Percentiles rank a stretch among this genome's conserved stretches.
Evolutionary conservation across 1,140 invertebrate genomes (phyloP).

Genomic region (Hylyphantes graminicola): DNA sequence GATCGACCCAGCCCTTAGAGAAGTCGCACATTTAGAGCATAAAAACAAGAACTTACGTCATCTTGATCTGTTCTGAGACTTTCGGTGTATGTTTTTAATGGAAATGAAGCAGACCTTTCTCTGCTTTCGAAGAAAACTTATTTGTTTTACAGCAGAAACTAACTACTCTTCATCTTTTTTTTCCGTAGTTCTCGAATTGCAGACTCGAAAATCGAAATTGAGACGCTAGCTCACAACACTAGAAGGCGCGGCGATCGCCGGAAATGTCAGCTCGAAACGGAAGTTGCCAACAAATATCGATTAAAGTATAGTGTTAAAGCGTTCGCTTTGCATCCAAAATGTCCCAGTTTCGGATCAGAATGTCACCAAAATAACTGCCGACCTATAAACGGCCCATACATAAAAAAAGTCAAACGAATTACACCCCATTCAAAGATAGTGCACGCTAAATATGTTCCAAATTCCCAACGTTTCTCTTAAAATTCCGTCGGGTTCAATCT

Average conservation of each 20-base stretch:
- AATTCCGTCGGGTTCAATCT: too few species aligned
- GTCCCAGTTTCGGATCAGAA: neutral
- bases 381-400: too few species aligned
- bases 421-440: too few species aligned
- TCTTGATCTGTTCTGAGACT: conserved; percentile 2
- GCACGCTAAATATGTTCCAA: too few species aligned
- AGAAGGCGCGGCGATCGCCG: conserved; percentile 40
- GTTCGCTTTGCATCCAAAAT: neutral
- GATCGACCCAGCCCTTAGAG: conserved; percentile 33
- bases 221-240: conserved; percentile 14
- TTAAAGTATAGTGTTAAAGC: neutral
- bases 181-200: conserved; percentile 9
- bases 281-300: conserved; percentile 33
- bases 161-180: conserved; percentile 50
- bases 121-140: neutral
- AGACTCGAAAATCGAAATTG: neutral
- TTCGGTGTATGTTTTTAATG: neutral
- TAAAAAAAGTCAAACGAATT: too few species aligned
- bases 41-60: conserved; percentile 28
- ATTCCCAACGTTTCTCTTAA: too few species aligned
- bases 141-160: conserved; percentile 2
- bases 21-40: neutral
- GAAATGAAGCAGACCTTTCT: neutral
- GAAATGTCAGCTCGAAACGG: conserved; percentile 10
- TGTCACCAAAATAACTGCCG: too few species aligned